These are phyloP conservation scores for Xenopus laevis DNA, from an alignment of 2,113 vertebrate genomes.

Conservation along the genomic window DNA sequence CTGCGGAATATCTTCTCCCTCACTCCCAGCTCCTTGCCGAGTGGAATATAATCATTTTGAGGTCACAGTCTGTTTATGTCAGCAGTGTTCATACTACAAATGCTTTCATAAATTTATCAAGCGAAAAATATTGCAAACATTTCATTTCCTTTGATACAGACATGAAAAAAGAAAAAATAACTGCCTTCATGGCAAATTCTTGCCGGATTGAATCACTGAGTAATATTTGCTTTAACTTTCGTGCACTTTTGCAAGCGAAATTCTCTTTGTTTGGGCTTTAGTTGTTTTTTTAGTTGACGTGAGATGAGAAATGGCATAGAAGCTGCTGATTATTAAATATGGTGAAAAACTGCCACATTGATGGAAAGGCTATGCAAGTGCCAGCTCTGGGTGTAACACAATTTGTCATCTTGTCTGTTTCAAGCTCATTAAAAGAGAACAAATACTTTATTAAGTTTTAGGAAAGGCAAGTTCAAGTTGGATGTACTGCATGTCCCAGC, in stretches of 20 bases:
- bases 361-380: slow-evolving; percentile 19
- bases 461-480: no score
- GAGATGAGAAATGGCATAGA: slow-evolving; percentile 25
- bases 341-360: slow-evolving; percentile 21
- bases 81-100: slow-evolving; percentile 67
- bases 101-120: slow-evolving; percentile 81
- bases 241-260: slow-evolving; percentile 22
- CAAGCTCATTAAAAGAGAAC: no score
- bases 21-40: slow-evolving; percentile 62
- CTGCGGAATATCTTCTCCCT: slow-evolving; percentile 62
- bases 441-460: no score
- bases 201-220: slow-evolving; percentile 40
- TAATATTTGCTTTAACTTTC: slow-evolving; percentile 46
- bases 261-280: slow-evolving; percentile 22
- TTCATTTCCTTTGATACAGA: slow-evolving; percentile 80
- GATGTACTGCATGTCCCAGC: no score
- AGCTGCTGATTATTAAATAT: slow-evolving; percentile 25
- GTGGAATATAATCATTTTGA: slow-evolving; percentile 69
- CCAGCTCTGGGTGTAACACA: slow-evolving; percentile 4
- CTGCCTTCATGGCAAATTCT: slow-evolving; percentile 64
- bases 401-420: slow-evolving; percentile 18
- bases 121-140: slow-evolving; percentile 79
- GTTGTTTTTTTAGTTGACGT: slow-evolving; percentile 17
- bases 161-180: slow-evolving; percentile 51
- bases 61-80: slow-evolving; percentile 74